phyloP scores from a whole-genome alignment of 2,888 invertebrate genomes.

The Xestia c-nigrum region DNA sequence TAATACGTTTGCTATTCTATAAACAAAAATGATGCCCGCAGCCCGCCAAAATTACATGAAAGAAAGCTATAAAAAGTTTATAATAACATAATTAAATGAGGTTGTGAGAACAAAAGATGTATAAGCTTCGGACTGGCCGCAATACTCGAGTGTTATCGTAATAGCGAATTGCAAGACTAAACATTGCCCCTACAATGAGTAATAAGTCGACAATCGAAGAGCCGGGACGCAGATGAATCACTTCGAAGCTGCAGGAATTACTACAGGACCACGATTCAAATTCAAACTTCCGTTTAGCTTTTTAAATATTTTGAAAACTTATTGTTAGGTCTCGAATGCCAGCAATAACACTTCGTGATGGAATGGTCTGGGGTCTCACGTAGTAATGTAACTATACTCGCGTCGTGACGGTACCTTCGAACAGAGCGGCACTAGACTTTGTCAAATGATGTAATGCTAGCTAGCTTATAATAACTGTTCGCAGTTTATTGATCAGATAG shows the following conservation, averaged over 20 bases:
- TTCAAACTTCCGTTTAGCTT: conserved; percentile 45
- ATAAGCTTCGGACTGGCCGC: conserved; percentile 52
- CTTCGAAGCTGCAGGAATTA: conserved; percentile 44
- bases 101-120: conserved; percentile 64
- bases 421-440: conserved; percentile 7
- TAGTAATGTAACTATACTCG: background rate
- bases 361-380: conserved; percentile 25
- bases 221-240: conserved; percentile 63
- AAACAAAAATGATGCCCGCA: conserved; percentile 45
- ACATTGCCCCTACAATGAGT: conserved; percentile 68
- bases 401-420: conserved; percentile 30
- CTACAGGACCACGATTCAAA: conserved; percentile 46
- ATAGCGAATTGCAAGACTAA: conserved; percentile 63
- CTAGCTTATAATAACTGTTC: background rate
- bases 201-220: conserved; percentile 63
- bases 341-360: conserved; percentile 11
- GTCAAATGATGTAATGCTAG: conserved; percentile 18
- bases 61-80: conserved; percentile 48
- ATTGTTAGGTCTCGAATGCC: conserved; percentile 27
- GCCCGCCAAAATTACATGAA: conserved; percentile 58
- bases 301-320: conserved; percentile 30
- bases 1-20: conserved; percentile 47
- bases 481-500: background rate
- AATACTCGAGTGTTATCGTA: conserved; percentile 61
- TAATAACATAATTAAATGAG: conserved; percentile 51